Evolutionary conservation across 2,888 invertebrate species (phyloP), one percentile per base, ranked within the genome.

Genomic region (Drosophila flavopinicola): DNA sequence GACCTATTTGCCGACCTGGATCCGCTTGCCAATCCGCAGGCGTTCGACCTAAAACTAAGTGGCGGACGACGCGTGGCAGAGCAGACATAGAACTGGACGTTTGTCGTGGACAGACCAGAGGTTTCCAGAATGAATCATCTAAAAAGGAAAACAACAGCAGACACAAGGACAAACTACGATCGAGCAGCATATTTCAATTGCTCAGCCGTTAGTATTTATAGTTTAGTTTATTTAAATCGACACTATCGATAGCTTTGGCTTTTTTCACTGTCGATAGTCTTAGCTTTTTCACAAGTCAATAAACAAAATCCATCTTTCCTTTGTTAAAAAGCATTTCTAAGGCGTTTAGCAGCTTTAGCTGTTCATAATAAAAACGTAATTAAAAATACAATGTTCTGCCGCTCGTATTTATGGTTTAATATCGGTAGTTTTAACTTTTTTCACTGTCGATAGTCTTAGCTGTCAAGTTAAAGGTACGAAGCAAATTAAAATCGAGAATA

Each of bases 1-100:
- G 88, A 90, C 25, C 69, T 90, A 1, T 90, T 90, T 57, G 86
- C 90, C 0, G 90, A 90, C 24, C 53, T 90, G 7, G 90, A 90
- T 76, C 90, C 90, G 0, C 47, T 90, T 9, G 88, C 86, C 17
- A 90, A 90, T 75, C 86, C 88, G 0, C 88, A 90, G 53, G 89
- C 88, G 7, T 90, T 90, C 11, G 90, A 90, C 71, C 57, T 89
- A 10, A 89, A 90, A 66, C 15, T 90, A 7, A 88, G 85, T 60
- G 88, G 80, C 3, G 84, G 78, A 6, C 76, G 79, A 24, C 82
- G 85, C 29, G 88, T 89, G 23, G 78, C 79, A 2, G 89, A 90
- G 56, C 88, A 90, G 48, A 90, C 88, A 67, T 90, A 85, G 88
- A 69, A 65, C 58, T 35, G 65, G 35, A 42, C 39, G 1, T 10